Conservation (phyloP, 2,113 vertebrate genomes). For the Hyperoodon ampullatus region DNA sequence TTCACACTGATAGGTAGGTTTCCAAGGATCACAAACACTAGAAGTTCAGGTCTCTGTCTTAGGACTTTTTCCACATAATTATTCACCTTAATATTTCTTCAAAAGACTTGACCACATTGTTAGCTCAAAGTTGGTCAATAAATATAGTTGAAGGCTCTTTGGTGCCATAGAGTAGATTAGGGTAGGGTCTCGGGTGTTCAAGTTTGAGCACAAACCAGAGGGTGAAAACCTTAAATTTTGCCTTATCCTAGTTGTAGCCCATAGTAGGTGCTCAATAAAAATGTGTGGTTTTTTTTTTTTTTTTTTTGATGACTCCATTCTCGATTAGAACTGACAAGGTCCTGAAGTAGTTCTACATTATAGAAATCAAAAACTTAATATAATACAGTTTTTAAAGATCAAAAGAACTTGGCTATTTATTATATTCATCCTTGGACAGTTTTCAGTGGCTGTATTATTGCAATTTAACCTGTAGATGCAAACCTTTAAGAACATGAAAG, state of each 20-base stretch:
- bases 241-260: neutral
- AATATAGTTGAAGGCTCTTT: neutral
- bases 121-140: neutral
- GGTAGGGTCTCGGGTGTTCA: neutral
- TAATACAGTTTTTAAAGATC: neutral
- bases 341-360: neutral
- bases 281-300: neutral
- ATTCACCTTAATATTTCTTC: neutral
- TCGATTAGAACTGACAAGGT: constrained; percentile 54
- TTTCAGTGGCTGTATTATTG: constrained; percentile 55
- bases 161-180: neutral
- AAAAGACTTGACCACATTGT: neutral
- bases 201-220: neutral
- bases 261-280: neutral
- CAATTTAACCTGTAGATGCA: constrained; percentile 54
- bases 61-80: neutral
- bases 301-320: neutral
- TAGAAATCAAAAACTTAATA: constrained; percentile 51
- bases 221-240: neutral
- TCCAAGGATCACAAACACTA: neutral
- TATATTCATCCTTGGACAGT: constrained; percentile 47
- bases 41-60: neutral
- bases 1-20: neutral
- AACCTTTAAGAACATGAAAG: constrained; percentile 61
- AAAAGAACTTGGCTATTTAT: constrained; percentile 6